phyloP scores from a whole-genome alignment of 2,888 invertebrate species.

The Acleris laterana region DNA sequence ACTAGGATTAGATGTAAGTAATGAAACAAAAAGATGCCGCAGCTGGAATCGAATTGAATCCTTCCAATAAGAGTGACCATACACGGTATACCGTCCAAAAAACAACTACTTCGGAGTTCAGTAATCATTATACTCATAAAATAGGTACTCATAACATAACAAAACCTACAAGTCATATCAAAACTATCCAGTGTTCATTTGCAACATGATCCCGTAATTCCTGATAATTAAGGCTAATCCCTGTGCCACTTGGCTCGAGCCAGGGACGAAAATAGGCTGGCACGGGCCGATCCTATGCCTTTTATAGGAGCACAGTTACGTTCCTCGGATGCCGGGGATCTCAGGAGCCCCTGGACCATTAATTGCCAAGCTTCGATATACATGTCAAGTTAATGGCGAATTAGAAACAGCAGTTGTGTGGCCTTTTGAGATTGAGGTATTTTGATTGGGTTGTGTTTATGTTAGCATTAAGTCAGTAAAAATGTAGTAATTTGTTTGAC shows the following conservation, averaged over 20 bases:
- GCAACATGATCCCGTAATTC: conserved; percentile 24
- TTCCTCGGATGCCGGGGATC: conserved; percentile 51
- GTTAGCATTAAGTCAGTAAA: neutral
- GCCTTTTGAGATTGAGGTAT: conserved; percentile 2
- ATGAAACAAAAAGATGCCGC: neutral
- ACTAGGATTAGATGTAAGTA: too few relatives aligned
- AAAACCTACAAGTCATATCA: neutral
- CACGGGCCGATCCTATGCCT: conserved; percentile 32
- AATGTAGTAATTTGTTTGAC: too few relatives aligned
- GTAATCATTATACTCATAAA: too few relatives aligned
- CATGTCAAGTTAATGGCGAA: conserved; percentile 28
- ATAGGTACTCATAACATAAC: too few relatives aligned
- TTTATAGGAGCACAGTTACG: conserved; percentile 52
- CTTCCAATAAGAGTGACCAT: too few relatives aligned
- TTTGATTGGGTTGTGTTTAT: neutral
- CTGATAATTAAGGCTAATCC: conserved; percentile 41
- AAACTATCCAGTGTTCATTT: conserved; percentile 2
- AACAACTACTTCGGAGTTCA: too few relatives aligned
- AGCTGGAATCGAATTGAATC: too few relatives aligned
- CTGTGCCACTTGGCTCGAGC: conserved; percentile 49
- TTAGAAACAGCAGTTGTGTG: neutral
- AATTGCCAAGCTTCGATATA: conserved; percentile 48
- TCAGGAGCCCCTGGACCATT: conserved; percentile 44
- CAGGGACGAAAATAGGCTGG: conserved; percentile 47
- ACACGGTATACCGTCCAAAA: too few relatives aligned